phyloP scores from a whole-genome alignment of 2,113 vertebrate genomes.

The Haplotaxodon microlepis region DNA sequence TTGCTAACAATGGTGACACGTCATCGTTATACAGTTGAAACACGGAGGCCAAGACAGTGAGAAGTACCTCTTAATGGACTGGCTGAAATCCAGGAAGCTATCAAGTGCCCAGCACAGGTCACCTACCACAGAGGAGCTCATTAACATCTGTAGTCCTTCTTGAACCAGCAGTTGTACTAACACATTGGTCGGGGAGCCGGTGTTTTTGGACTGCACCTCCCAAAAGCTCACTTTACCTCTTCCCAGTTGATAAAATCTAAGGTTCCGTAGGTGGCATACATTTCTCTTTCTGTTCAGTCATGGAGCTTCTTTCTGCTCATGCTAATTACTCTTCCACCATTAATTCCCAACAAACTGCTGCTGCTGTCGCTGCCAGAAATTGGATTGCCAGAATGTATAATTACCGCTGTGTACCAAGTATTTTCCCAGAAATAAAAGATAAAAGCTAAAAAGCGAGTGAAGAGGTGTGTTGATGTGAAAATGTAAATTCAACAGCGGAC shows the following conservation, averaged over 20 bases:
- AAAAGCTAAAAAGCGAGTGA: neutral
- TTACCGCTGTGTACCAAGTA: neutral
- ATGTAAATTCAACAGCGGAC: neutral
- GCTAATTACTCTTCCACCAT: conserved; percentile 21
- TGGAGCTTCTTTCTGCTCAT: neutral
- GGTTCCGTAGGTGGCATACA: conserved; percentile 6
- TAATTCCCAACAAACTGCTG: conserved; percentile 3
- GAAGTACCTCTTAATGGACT: conserved; percentile 38
- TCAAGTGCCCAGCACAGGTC: conserved; percentile 36
- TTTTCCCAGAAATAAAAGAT: neutral
- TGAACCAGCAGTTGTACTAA: neutral
- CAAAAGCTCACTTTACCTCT: neutral
- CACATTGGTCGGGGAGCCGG: neutral
- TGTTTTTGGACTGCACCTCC: neutral
- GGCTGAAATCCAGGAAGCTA: conserved; percentile 42
- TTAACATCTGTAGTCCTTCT: conserved; percentile 27
- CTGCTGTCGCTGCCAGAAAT: neutral
- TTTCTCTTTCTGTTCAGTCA: neutral
- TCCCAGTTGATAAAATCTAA: neutral
- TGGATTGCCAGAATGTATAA: neutral
- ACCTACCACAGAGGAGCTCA: conserved; percentile 17
- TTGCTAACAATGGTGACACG: conserved; percentile 41
- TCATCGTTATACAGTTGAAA: conserved; percentile 29
- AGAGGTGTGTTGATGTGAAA: neutral
- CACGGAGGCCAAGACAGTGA: conserved; percentile 16